Percentiles rank a stretch among this genome's conserved stretches.
These are phyloP conservation scores for Papilio elwesi DNA, from an alignment of 2,888 invertebrate genomes.

Conservation along the genomic window DNA sequence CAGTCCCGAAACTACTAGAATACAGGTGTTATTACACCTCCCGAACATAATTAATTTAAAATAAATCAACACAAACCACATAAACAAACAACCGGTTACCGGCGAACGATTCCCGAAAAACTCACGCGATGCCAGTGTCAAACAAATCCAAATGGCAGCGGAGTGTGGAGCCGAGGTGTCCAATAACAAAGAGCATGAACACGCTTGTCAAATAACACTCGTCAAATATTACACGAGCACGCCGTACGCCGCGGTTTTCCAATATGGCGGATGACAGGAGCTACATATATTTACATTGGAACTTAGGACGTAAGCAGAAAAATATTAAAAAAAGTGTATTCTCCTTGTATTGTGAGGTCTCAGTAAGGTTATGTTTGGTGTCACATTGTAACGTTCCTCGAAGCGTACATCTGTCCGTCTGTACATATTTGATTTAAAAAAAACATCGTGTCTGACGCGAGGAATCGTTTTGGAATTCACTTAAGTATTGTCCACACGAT, in stretches of 20 bases:
- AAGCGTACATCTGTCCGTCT: slow-evolving; percentile 36
- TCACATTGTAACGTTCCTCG: slow-evolving; percentile 26
- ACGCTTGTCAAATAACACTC: slow-evolving; percentile 79
- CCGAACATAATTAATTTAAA: slow-evolving; percentile 2
- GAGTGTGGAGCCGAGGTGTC: slow-evolving; percentile 77
- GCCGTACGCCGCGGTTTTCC: slow-evolving; percentile 74
- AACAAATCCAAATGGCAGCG: slow-evolving; percentile 73
- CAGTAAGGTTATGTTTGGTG: slow-evolving; percentile 36
- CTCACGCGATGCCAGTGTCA: slow-evolving; percentile 63
- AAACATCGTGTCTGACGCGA: slow-evolving; percentile 17
- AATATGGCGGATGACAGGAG: slow-evolving; percentile 71
- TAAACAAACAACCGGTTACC: slow-evolving; percentile 56
- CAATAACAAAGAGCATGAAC: slow-evolving; percentile 80
- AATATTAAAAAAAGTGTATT: slow-evolving; percentile 52
- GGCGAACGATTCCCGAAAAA: slow-evolving; percentile 66
- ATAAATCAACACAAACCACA: slow-evolving; percentile 52
- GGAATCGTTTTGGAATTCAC: slow-evolving; percentile 10
- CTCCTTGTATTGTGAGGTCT: slow-evolving; percentile 49
- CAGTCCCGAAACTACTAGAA: too few relatives aligned
- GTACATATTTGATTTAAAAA: slow-evolving; percentile 42
- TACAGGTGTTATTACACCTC: too few relatives aligned
- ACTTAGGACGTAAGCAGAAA: slow-evolving; percentile 64
- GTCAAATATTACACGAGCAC: slow-evolving; percentile 78
- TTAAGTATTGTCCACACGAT: background rate
- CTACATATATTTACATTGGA: slow-evolving; percentile 68